These are phyloP conservation scores for Daubentonia madagascariensis DNA, from an alignment of 2,113 vertebrate species.

Conservation along the genomic window DNA sequence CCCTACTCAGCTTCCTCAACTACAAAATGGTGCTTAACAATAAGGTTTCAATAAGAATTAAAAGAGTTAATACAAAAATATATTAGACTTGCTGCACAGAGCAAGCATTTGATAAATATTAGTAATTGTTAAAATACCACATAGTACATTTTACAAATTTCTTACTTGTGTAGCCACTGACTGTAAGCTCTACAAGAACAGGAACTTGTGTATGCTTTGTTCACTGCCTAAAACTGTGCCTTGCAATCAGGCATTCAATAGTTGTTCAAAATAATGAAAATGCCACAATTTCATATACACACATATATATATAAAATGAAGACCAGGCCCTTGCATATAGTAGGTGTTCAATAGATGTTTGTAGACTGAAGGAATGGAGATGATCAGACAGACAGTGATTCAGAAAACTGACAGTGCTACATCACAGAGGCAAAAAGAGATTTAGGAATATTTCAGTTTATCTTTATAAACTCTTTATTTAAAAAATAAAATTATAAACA, in stretches of 20 bases:
- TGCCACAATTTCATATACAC: neutral
- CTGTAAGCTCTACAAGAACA: neutral
- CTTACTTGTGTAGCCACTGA: neutral
- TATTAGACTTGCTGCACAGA: neutral
- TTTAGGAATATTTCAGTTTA: neutral
- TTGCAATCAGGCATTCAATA: neutral
- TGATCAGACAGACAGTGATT: neutral
- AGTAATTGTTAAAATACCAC: neutral
- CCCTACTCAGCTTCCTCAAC: neutral
- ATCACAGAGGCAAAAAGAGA: neutral
- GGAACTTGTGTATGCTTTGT: neutral
- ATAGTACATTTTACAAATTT: neutral
- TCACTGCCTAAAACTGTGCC: neutral
- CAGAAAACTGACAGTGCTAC: neutral
- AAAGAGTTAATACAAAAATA: neutral
- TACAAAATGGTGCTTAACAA: neutral
- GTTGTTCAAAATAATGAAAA: neutral
- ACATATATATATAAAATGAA: neutral
- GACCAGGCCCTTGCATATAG: neutral
- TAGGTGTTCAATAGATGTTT: neutral
- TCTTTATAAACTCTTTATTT: slow-evolving; percentile 74
- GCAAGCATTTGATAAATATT: neutral
- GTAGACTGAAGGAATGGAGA: neutral
- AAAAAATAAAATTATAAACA: slow-evolving; percentile 80
- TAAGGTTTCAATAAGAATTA: neutral